Evolutionary conservation across 2,113 vertebrate genomes (phyloP), one percentile per base, ranked within the genome.

Genomic region (Lycaon pictus): DNA sequence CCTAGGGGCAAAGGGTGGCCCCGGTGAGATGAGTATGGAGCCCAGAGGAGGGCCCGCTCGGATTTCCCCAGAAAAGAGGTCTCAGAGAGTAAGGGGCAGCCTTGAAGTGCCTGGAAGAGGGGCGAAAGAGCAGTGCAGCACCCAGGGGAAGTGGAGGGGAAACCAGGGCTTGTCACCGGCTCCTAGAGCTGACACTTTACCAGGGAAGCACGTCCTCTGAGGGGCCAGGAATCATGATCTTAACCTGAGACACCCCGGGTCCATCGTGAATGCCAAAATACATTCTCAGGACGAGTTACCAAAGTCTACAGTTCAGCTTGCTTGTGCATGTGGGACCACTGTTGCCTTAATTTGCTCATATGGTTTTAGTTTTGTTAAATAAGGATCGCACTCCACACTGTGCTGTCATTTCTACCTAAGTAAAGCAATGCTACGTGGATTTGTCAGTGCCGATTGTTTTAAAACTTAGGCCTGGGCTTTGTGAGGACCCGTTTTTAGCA

Each of bases 1-100:
- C 37, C 29, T 0, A 2, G 32, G 80, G 0, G 0, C 3, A 17
- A 10, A 7, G 20, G 25, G 0, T 13, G 7, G 27, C 22, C 6
- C 69, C 0, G 37, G 51, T 19, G 60, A 22, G 60, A 9, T 35
- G 7, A 55, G 48, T 29, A 3, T 13, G 82, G 23, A 13, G 3
- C 35, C 11, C n/a, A 1, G 82, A 71, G 91, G 43, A 3, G 51
- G 32, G 11, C 62, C 58, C 1, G 0, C 48, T 43, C 3, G 51
- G 63, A 7, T n/a, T n/a, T 81, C 25, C 55, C 35, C 9, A 32
- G 88, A 32, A 92, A 65, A 53, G 22, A 43, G 13, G 11, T 7
- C 48, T 74, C 19, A 9, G 25, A 13, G 67, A 56, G 10, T 32
- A 8, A 58, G 35, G 13, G 48, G 32, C 60, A 56, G n/a, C 43